These are phyloP conservation scores for Gopherus flavomarginatus DNA, from an alignment of 2,113 vertebrate species.

Conservation along the genomic window DNA sequence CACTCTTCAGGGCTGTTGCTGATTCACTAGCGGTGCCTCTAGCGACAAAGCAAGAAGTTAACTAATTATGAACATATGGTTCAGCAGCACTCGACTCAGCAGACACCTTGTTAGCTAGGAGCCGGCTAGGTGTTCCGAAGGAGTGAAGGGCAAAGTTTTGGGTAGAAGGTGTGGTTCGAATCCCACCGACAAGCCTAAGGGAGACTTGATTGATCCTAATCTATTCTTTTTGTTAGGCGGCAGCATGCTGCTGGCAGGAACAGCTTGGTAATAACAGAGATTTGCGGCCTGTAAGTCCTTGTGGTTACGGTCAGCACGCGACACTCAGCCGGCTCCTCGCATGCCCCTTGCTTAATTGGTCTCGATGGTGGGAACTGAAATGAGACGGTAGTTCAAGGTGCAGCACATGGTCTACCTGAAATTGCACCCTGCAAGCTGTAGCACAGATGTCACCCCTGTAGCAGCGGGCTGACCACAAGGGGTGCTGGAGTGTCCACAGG, in stretches of 20 bases:
- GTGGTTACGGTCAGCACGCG: conserved; percentile 78
- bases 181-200: conserved; percentile 82
- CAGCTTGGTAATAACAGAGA: conserved; percentile 88
- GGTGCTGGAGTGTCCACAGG: conserved; percentile 45
- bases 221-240: conserved; percentile 82
- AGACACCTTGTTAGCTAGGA: conserved; percentile 82
- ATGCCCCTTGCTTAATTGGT: conserved; percentile 80
- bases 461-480: conserved; percentile 57
- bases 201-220: conserved; percentile 84
- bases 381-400: conserved; percentile 81
- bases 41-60: conserved; percentile 80
- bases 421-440: conserved; percentile 69
- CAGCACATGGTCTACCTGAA: conserved; percentile 84
- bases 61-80: conserved; percentile 88
- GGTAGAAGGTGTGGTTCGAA: conserved; percentile 81
- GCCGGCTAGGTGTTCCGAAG: conserved; percentile 77
- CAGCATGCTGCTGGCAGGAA: conserved; percentile 83
- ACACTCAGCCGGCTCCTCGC: conserved; percentile 74
- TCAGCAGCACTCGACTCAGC: conserved; percentile 71
- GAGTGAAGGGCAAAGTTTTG: conserved; percentile 77
- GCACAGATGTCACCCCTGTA: conserved; percentile 84
- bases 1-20: conserved; percentile 70
- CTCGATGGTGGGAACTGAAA: conserved; percentile 76
- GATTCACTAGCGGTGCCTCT: conserved; percentile 76
- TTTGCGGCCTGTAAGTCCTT: conserved; percentile 83